Evolutionary conservation across 2,113 vertebrate genomes (phyloP).

Genomic region (Phalacrocorax brasilianus): DNA sequence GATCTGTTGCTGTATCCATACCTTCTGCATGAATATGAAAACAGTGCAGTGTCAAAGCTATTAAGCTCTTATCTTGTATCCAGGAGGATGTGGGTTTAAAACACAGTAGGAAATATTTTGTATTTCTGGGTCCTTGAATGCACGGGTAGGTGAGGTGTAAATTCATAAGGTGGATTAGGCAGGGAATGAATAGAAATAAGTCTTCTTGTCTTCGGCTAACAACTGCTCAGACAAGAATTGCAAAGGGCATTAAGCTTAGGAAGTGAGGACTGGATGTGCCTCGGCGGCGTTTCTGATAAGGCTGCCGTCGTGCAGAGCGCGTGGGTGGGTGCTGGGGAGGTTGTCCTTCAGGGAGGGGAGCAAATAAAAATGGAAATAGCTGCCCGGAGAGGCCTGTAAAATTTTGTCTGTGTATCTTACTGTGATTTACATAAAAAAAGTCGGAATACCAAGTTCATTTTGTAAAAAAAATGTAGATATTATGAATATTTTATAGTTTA

Average conservation of each 20-base stretch:
- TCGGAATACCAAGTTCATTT: not conserved
- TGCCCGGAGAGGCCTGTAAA: not conserved
- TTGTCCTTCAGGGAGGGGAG: not conserved
- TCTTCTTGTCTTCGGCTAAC: constrained; percentile 36
- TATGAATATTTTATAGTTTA: constrained; percentile 24
- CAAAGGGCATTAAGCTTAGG: constrained; percentile 8
- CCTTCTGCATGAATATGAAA: constrained; percentile 60
- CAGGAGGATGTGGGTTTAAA: constrained; percentile 48
- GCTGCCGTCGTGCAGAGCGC: rapidly evolving
- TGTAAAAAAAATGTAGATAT: not conserved
- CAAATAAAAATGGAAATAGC: not conserved
- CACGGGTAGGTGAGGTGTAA: constrained; percentile 18
- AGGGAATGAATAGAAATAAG: constrained; percentile 28
- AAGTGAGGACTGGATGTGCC: not conserved
- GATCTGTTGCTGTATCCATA: constrained; percentile 61
- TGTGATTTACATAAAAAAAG: not conserved
- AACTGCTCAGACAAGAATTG: constrained; percentile 21
- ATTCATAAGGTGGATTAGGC: constrained; percentile 48
- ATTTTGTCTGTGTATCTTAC: not conserved
- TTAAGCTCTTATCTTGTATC: constrained; percentile 54
- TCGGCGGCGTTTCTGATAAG: not conserved
- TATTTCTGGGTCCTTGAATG: constrained; percentile 1
- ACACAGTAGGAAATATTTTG: constrained; percentile 32
- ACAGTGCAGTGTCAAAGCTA: constrained; percentile 9
- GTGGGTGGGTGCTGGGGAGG: not conserved